phyloP scores from a whole-genome alignment of 2,113 vertebrate genomes.

The Phylloscopus whistleri region DNA sequence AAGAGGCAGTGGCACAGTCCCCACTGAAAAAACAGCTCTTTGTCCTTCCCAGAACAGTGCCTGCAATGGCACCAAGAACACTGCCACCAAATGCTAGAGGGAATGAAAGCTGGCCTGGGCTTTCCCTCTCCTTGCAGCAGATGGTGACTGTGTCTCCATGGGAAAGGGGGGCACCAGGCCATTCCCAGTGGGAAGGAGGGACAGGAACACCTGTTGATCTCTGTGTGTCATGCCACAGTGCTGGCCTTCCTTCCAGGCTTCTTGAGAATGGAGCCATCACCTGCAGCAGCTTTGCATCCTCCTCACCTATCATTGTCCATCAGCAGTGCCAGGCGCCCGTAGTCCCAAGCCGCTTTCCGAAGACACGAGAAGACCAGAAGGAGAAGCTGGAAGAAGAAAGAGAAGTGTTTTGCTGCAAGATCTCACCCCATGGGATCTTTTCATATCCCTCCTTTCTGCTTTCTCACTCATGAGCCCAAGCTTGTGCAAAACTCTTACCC shows the following conservation, averaged over 20 bases:
- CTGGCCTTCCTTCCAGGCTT: neutral
- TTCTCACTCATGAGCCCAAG: neutral
- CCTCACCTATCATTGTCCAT: slow-evolving; percentile 94
- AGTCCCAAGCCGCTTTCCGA: slow-evolving; percentile 97
- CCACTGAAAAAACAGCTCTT: neutral
- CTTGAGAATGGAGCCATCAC: neutral
- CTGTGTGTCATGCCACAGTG: fast-evolving
- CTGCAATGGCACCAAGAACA: neutral
- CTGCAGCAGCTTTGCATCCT: neutral
- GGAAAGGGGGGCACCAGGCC: neutral
- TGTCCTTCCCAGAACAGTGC: neutral
- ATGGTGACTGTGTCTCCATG: neutral
- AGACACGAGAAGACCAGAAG: slow-evolving; percentile 92
- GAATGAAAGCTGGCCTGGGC: neutral
- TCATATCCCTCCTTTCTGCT: neutral
- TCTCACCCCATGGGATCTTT: neutral
- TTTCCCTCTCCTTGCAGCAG: neutral
- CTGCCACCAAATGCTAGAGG: neutral
- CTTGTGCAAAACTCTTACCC: neutral
- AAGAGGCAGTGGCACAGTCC: fast-evolving
- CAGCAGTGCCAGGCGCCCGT: slow-evolving; percentile 90
- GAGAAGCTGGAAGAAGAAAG: slow-evolving; percentile 74
- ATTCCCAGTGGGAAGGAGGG: neutral
- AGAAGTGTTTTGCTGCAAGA: neutral
- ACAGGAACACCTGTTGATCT: neutral